phyloP scores from a whole-genome alignment of 1,140 invertebrate species.

The Drosophila pseudoobscura region DNA sequence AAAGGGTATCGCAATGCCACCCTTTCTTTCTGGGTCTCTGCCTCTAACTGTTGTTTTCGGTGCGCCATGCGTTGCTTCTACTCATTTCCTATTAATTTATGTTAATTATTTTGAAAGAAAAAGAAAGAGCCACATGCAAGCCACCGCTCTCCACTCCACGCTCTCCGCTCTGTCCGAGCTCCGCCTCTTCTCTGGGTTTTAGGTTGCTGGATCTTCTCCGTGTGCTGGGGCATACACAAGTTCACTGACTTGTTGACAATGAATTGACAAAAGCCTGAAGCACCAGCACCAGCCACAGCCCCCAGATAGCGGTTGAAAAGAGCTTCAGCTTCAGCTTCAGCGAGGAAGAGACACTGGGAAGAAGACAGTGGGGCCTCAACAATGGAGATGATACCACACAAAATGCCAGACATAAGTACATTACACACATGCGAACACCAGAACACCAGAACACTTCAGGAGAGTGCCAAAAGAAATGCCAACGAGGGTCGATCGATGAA shows the following conservation, averaged over 20 bases:
- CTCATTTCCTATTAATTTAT: constrained; percentile 80
- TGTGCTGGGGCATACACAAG: constrained; percentile 56
- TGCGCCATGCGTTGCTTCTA: constrained; percentile 53
- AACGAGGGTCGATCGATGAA: background rate
- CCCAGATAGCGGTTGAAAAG: constrained; percentile 22
- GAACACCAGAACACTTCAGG: constrained; percentile 21
- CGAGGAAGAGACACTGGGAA: constrained; percentile 20
- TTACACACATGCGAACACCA: constrained; percentile 38
- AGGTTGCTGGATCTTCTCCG: constrained; percentile 35
- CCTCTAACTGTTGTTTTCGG: constrained; percentile 52
- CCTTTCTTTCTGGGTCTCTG: constrained; percentile 1
- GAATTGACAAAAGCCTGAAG: constrained; percentile 71
- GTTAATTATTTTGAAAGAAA: constrained; percentile 76
- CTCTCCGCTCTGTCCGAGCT: background rate
- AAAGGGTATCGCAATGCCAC: too few species aligned
- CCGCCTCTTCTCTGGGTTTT: constrained; percentile 20
- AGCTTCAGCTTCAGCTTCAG: too few species aligned
- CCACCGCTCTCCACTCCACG: constrained; percentile 6
- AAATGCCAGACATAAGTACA: constrained; percentile 50
- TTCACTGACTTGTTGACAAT: constrained; percentile 80
- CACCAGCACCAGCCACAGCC: constrained; percentile 16
- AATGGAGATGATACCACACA: constrained; percentile 66
- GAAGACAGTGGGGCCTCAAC: constrained; percentile 32
- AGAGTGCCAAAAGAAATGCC: constrained; percentile 26
- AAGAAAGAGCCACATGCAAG: constrained; percentile 69